Conservation (phyloP, 2,888 invertebrate species). For the Trichopoda pennipes region DNA sequence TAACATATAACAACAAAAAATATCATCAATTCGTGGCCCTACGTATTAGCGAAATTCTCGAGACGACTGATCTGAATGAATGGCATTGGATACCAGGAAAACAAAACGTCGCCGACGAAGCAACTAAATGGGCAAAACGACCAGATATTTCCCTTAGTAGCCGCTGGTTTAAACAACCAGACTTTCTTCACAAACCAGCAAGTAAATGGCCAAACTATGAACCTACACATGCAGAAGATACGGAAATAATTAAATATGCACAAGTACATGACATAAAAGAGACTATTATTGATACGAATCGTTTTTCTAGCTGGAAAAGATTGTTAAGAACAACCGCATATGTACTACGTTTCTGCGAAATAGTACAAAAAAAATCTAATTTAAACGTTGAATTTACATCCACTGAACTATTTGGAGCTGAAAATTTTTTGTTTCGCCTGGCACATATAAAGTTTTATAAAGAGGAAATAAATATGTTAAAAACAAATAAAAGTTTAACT, state of each 20-base stretch:
- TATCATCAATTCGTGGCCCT: slow-evolving; percentile 65
- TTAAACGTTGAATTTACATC: background rate
- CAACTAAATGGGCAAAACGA: slow-evolving; percentile 48
- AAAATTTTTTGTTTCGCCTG: background rate
- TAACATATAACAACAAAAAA: slow-evolving; percentile 48
- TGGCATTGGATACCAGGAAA: slow-evolving; percentile 64
- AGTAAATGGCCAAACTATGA: background rate
- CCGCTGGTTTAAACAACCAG: slow-evolving; percentile 59
- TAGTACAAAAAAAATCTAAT: background rate
- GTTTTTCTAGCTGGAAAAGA: slow-evolving; percentile 5
- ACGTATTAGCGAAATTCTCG: slow-evolving; percentile 64
- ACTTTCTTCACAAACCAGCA: slow-evolving; percentile 38
- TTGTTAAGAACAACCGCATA: no score
- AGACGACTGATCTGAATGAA: slow-evolving; percentile 42
- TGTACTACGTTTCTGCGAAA: background rate
- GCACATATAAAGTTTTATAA: background rate
- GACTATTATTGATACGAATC: background rate
- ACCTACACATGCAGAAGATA: background rate
- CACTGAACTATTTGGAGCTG: slow-evolving; percentile 20
- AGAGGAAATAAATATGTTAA: no score
- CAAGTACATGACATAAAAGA: background rate
- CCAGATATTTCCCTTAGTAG: slow-evolving; percentile 39
- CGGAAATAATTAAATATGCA: background rate
- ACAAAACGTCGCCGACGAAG: slow-evolving; percentile 51
- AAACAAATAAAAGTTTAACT: no score